A percentile compares a stretch with the other conserved stretches of the same genome.
Conservation (phyloP, 30 jellyfish, hydroid and myxozoan genomes). For the Aurelia sp. region DNA sequence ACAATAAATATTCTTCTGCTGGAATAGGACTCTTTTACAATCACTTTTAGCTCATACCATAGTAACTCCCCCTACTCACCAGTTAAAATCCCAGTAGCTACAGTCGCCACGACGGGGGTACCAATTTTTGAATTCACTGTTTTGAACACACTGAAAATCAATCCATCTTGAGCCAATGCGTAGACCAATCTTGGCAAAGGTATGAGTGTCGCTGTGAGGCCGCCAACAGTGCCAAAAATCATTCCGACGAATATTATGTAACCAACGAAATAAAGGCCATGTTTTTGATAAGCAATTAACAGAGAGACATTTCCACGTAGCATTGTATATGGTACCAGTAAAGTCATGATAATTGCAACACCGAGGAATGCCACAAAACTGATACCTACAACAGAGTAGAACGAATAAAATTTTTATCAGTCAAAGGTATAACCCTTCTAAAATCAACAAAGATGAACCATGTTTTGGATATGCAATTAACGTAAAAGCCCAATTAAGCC, state of each 20-base stretch:
- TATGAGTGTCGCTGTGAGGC: conserved; percentile 51
- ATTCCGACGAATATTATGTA: conserved; percentile 38
- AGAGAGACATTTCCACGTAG: conserved; percentile 42
- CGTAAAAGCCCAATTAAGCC: too few relatives aligned
- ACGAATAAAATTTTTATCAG: not conserved
- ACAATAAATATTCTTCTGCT: too few relatives aligned
- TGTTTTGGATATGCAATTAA: conserved; percentile 31
- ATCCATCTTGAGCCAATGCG: conserved; percentile 65
- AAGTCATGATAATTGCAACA: conserved; percentile 52
- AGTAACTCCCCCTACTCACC: conserved; percentile 9
- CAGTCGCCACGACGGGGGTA: conserved; percentile 36
- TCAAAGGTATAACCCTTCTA: too few relatives aligned
- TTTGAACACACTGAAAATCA: conserved; percentile 24
- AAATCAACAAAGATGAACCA: not conserved
- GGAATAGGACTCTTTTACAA: too few relatives aligned
- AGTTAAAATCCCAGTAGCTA: conserved; percentile 39
- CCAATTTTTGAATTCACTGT: conserved; percentile 11
- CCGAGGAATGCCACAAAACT: conserved; percentile 48
- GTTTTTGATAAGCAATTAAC: conserved; percentile 32
- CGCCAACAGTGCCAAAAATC: conserved; percentile 42
- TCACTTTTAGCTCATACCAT: too few relatives aligned
- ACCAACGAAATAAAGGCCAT: conserved; percentile 22
- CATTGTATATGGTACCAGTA: conserved; percentile 58
- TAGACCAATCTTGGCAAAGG: conserved; percentile 60
- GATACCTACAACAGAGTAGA: conserved; percentile 20